phyloP scores from a whole-genome alignment of 1,140 invertebrate species.

The Drosophila quadrilineata region DNA sequence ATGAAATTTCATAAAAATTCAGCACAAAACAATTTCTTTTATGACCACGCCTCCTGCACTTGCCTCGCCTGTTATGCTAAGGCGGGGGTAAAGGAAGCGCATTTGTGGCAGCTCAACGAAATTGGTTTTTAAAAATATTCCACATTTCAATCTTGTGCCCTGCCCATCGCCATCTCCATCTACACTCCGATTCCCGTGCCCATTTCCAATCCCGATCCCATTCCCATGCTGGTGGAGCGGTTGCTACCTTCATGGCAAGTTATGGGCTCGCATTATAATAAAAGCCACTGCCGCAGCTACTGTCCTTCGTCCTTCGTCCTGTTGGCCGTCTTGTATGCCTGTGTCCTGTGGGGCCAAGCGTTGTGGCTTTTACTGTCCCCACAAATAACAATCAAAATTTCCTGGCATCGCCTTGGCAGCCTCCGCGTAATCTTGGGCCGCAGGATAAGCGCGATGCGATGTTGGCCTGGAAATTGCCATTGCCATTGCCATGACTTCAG shows the following conservation, averaged over 20 bases:
- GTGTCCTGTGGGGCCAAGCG: conserved; percentile 33
- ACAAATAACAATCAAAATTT: conserved; percentile 76
- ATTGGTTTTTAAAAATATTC: conserved; percentile 79
- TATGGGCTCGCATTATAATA: conserved; percentile 59
- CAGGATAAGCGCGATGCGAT: conserved; percentile 47
- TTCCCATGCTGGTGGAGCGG: neutral
- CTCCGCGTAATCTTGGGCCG: conserved; percentile 31
- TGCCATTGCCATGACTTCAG: conserved; percentile 23
- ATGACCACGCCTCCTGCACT: conserved; percentile 33
- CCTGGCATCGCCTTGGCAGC: conserved; percentile 15
- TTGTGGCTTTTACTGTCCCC: conserved; percentile 71
- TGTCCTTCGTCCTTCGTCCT: neutral
- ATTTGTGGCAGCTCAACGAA: conserved; percentile 64
- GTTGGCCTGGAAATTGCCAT: conserved; percentile 59
- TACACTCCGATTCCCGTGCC: no score
- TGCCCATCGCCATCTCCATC: conserved; percentile 18
- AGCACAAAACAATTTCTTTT: conserved; percentile 71
- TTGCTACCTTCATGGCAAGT: conserved; percentile 53
- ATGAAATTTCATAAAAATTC: conserved; percentile 63
- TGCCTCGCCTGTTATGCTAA: conserved; percentile 15
- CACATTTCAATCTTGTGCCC: conserved; percentile 78
- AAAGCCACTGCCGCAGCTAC: conserved; percentile 42
- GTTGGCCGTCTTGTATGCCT: neutral
- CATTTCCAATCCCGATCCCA: neutral
- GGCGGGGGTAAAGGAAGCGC: no score